Evolutionary conservation across 2,797 vertebrate species (phyloP).

Genomic region (Coendou prehensilis): DNA sequence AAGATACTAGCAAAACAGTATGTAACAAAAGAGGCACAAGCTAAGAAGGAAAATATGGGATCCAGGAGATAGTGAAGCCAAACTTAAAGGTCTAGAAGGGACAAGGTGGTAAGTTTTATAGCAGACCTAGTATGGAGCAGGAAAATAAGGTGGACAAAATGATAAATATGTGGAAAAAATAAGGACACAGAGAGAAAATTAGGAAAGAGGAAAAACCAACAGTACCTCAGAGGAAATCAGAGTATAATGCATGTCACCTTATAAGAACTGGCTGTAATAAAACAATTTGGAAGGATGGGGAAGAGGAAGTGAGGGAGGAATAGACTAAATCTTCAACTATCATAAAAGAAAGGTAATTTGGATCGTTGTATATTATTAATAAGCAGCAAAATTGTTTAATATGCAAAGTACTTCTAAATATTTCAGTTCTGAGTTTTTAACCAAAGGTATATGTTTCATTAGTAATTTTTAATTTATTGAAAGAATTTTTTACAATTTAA

Average conservation of each 20-base stretch:
- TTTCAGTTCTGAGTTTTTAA: constrained; percentile 64
- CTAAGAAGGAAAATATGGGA: not conserved
- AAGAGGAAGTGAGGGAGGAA: not conserved
- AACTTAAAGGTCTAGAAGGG: not conserved
- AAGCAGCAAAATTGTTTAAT: constrained; percentile 15
- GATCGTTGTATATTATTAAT: constrained; percentile 16
- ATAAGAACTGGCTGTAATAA: not conserved
- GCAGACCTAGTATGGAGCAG: not conserved
- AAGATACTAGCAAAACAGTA: not conserved
- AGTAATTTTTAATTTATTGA: constrained; percentile 60
- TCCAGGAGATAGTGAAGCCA: not conserved
- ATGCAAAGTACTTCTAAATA: constrained; percentile 32
- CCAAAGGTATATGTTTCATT: not conserved
- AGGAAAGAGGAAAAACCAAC: not conserved
- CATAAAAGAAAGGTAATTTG: not conserved
- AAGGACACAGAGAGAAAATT: not conserved
- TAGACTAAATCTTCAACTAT: not conserved
- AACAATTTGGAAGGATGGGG: not conserved
- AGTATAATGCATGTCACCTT: not conserved
- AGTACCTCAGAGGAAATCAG: not conserved
- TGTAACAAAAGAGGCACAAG: not conserved
- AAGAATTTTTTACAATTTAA: constrained; percentile 22
- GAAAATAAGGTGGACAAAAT: constrained; percentile 18
- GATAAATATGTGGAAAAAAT: not conserved
- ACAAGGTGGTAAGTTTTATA: not conserved